Conservation (phyloP, 2,113 vertebrate genomes). For the Scomber colias region DNA sequence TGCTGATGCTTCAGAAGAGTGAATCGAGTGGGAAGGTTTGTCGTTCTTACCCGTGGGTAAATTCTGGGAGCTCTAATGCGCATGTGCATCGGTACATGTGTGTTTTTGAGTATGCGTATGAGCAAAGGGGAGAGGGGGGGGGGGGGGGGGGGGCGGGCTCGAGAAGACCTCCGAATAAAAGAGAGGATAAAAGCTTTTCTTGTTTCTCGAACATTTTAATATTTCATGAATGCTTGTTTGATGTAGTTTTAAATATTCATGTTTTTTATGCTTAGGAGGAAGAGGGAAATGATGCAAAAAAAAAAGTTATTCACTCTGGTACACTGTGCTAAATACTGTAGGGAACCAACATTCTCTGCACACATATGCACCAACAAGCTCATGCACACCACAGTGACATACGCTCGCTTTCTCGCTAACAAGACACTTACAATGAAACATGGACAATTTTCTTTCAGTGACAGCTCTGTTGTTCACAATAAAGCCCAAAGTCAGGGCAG, state of each 20-base stretch:
- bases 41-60: slow-evolving; percentile 66
- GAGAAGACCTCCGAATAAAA: slow-evolving; percentile 58
- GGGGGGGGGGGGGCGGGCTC: slow-evolving; percentile 36
- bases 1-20: slow-evolving; percentile 69
- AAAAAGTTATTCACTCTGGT: slow-evolving; percentile 62
- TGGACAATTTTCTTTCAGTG: slow-evolving; percentile 49
- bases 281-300: slow-evolving; percentile 76
- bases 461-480: slow-evolving; percentile 64
- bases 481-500: slow-evolving; percentile 52
- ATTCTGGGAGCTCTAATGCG: slow-evolving; percentile 34
- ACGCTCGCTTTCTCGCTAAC: slow-evolving; percentile 45
- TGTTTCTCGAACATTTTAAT: slow-evolving; percentile 82
- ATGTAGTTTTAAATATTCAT: slow-evolving; percentile 86
- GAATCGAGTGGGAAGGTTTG: slow-evolving; percentile 55
- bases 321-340: slow-evolving; percentile 43
- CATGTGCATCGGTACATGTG: slow-evolving; percentile 21
- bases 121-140: neutral
- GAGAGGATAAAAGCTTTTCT: slow-evolving; percentile 81
- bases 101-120: slow-evolving; percentile 26
- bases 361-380: slow-evolving; percentile 45
- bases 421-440: slow-evolving; percentile 65
- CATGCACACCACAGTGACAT: slow-evolving; percentile 23
- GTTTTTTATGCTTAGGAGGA: slow-evolving; percentile 81
- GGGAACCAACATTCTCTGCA: slow-evolving; percentile 17
- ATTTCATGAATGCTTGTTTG: slow-evolving; percentile 85